Evolutionary conservation across 2,113 vertebrate genomes (phyloP).

Genomic region (Ptychochromis oligacanthus): DNA sequence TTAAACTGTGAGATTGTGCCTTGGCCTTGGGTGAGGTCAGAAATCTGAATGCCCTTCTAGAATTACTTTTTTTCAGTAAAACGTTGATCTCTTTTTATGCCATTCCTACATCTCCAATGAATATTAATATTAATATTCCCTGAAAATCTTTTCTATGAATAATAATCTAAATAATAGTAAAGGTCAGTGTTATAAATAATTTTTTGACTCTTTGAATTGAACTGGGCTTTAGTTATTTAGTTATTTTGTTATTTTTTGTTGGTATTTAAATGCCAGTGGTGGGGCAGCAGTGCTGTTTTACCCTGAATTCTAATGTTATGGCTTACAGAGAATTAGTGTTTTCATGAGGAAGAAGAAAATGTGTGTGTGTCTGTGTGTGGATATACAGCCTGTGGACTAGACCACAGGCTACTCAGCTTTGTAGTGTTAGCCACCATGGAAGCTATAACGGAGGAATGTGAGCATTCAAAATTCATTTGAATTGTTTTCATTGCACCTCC

Average conservation of each 20-base stretch:
- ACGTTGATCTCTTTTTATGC: background rate
- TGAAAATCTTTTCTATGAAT: background rate
- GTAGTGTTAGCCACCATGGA: slow-evolving; percentile 35
- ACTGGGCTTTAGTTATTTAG: background rate
- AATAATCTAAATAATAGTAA: background rate
- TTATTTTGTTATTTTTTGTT: background rate
- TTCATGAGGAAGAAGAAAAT: background rate
- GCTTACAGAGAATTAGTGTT: background rate
- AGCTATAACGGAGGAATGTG: slow-evolving; percentile 37
- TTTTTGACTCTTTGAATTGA: background rate
- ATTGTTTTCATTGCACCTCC: slow-evolving; percentile 71
- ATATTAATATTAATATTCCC: background rate
- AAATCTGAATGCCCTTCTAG: background rate
- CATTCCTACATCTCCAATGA: background rate
- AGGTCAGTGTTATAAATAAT: background rate
- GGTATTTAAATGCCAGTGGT: background rate
- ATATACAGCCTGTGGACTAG: background rate
- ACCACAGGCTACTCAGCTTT: slow-evolving; percentile 21
- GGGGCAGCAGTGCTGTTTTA: background rate
- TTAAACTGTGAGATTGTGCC: background rate
- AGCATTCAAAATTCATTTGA: slow-evolving; percentile 55
- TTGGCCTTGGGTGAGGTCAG: background rate
- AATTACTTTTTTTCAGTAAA: accelerated
- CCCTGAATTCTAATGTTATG: background rate
- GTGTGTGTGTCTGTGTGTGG: background rate